Evolutionary conservation across 2,888 invertebrate species (phyloP).

Genomic region (Drosophila anceps): DNA sequence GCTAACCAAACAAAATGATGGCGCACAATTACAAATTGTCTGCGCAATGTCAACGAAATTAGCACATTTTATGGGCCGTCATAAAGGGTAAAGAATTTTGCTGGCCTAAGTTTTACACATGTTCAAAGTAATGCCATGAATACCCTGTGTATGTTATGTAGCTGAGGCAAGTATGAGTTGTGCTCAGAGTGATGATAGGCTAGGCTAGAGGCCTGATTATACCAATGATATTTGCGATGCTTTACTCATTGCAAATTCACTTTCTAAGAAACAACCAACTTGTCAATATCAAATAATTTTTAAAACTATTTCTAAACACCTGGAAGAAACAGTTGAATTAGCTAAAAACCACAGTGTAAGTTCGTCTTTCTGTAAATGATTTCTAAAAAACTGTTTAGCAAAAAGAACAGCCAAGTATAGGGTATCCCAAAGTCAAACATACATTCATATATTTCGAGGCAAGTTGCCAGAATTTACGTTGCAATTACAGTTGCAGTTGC

Average conservation of each 20-base stretch:
- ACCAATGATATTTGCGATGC: no score
- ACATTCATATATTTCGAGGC: conserved; percentile 6
- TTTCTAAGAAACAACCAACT: no score
- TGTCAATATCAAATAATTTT: no score
- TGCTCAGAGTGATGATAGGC: not conserved
- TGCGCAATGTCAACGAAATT: conserved; percentile 68
- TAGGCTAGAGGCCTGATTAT: not conserved
- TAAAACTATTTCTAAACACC: no score
- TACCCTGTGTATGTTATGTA: not conserved
- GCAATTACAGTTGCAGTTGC: conserved; percentile 39
- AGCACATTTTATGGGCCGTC: conserved; percentile 62
- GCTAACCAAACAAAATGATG: conserved; percentile 31
- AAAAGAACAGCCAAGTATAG: not conserved
- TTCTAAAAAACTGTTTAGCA: no score
- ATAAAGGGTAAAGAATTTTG: conserved; percentile 30
- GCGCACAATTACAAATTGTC: conserved; percentile 64
- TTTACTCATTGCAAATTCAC: no score
- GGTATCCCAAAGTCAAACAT: not conserved
- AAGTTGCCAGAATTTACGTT: conserved; percentile 17
- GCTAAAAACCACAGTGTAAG: no score
- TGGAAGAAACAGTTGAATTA: no score
- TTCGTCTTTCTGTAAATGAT: no score
- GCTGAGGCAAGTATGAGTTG: not conserved
- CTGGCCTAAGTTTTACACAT: conserved; percentile 27
- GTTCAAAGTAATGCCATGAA: not conserved